These are phyloP conservation scores for Pipistrellus pygmaeus DNA, from an alignment of 2,797 vertebrate genomes.

Conservation along the genomic window DNA sequence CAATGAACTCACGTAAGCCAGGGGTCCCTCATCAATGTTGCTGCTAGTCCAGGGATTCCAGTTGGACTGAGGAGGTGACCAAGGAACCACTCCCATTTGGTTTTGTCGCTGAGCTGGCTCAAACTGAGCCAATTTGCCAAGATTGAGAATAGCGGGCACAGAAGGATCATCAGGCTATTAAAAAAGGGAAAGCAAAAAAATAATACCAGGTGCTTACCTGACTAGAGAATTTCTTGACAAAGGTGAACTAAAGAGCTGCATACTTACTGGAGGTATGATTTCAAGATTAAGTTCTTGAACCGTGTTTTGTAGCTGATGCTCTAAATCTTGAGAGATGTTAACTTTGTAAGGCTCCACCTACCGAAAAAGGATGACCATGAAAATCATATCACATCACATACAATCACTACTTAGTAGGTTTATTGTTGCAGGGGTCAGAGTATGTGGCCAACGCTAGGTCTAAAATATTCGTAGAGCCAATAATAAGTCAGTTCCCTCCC, in stretches of 20 bases:
- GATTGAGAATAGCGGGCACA: slow-evolving; percentile 90
- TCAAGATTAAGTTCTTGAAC: slow-evolving; percentile 92
- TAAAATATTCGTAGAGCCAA: background rate
- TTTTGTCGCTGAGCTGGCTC: slow-evolving; percentile 95
- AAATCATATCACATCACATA: background rate
- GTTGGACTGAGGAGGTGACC: slow-evolving; percentile 98
- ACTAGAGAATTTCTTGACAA: background rate
- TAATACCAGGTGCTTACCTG: background rate
- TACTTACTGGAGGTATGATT: slow-evolving; percentile 88
- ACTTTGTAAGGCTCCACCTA: slow-evolving; percentile 94
- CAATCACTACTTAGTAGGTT: background rate
- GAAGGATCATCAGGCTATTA: slow-evolving; percentile 90
- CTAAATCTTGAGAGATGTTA: slow-evolving; percentile 89
- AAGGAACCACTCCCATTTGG: slow-evolving; percentile 93
- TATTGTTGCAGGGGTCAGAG: background rate
- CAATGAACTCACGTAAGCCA: slow-evolving; percentile 90
- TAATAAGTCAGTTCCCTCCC: background rate
- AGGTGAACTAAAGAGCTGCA: background rate
- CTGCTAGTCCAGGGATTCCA: slow-evolving; percentile 99
- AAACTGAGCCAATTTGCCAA: slow-evolving; percentile 94
- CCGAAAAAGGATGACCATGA: background rate
- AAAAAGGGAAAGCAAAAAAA: slow-evolving; percentile 45
- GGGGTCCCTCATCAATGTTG: slow-evolving; percentile 98
- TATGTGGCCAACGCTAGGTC: background rate
- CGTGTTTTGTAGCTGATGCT: slow-evolving; percentile 88